Evolutionary conservation across 1,140 invertebrate species (phyloP), one percentile per base, ranked within the genome.

Genomic region (Archivesica marissinica): DNA sequence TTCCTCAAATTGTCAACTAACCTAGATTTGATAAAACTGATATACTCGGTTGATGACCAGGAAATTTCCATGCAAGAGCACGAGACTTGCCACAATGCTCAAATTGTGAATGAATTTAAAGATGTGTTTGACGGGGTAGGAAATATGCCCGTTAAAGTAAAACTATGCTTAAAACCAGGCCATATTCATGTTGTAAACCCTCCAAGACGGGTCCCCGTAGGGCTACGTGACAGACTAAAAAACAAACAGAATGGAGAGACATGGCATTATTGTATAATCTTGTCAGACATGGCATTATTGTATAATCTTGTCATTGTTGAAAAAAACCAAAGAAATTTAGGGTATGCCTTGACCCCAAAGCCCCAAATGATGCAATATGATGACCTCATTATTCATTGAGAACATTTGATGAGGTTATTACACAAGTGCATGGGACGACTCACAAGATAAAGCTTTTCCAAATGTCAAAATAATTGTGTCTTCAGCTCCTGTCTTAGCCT

Each of bases 371-470:
- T 23, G 70, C 54, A 11, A 87, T 87, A 28, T 52, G 54, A 30
- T 15, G 86, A 30, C 54, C 47, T 11, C 88, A 84, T 59, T 83
- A 76, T 70, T 11, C 20, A 20, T 83, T 59, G 15, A 52, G 23
- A 15, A 86, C 77, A 17, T n/a, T 82, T 20, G 86, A 88, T n/a
- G 82, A 89, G 17, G 52, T 86, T n/a, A 30, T 41, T 20, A 15
- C 25, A n/a, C 90, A 92, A 77, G 82, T 95, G 39, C 61, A 76
- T 39, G 92, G 91, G 23, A 89, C 92, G 72, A 93, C 90, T 89
- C 81, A 92, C 59, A 66, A 50, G 47, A 70, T 15, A n/a, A 39
- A 50, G 68, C 79, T 38, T 82, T 74, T 56, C 2, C 25, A 11
- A 82, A 54, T 3, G 28, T 66, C 91, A 95, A 89, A 87, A 93